Conservation (phyloP, 1,140 invertebrate genomes). For the Brevipalpus yothersi region DNA sequence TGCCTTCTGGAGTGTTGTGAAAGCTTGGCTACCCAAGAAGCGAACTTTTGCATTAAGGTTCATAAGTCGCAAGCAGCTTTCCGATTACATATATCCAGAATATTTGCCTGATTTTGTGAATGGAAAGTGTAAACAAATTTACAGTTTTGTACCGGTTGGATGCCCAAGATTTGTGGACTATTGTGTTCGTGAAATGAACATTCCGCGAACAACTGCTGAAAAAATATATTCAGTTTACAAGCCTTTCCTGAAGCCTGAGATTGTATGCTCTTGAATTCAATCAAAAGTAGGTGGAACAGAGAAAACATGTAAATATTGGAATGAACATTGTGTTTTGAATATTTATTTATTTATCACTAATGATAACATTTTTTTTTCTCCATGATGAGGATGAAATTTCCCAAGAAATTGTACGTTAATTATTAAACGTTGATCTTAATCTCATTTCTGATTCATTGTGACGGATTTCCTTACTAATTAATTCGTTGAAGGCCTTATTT, state of each 20-base stretch:
- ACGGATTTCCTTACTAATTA: no score
- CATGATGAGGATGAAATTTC: no score
- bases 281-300: no score
- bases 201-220: not conserved
- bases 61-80: not conserved
- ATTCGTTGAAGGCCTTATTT: no score
- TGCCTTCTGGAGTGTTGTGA: slow-evolving; percentile 4
- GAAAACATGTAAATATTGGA: no score
- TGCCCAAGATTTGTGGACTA: slow-evolving; percentile 20
- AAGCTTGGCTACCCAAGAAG: slow-evolving; percentile 1
- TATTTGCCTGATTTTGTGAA: slow-evolving; percentile 2
- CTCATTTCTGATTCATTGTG: no score
- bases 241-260: not conserved
- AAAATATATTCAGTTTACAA: not conserved
- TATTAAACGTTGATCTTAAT: no score
- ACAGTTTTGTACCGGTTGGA: not conserved
- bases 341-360: no score
- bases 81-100: not conserved
- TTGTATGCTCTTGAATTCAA: no score
- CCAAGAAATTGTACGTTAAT: no score
- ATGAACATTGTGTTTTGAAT: no score
- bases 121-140: not conserved
- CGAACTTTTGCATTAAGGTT: not conserved
- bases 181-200: slow-evolving; percentile 9
- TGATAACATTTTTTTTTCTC: no score